Evolutionary conservation across 2,113 vertebrate species (phyloP), one percentile per base, ranked within the genome.

Genomic region (Chaetura pelagica): DNA sequence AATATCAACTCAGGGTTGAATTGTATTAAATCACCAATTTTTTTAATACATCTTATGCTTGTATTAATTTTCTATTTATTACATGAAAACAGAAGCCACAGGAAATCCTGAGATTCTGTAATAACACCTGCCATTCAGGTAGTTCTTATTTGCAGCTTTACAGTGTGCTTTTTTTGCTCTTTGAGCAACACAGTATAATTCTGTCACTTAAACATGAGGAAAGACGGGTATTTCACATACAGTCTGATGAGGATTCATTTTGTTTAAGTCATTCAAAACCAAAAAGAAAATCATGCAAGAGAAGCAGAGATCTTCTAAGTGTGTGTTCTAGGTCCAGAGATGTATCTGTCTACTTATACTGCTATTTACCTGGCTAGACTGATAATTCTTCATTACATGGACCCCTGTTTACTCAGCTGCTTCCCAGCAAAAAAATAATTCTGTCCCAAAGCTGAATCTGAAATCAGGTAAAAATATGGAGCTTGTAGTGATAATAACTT

Each of bases 361-460:
- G 51, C 1, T 78, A 22, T 74, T 63, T 59, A 69, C 89, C 77
- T 96, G 89, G 9, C 82, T 71, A 72, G 46, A 26, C 83, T 55
- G 59, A 71, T 42, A 87, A 83, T 76, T 93, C 84, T 22, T 74
- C 87, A 74, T 90, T 75, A 38, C 38, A 11, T 18, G 2, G 6
- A 40, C 5, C 23, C 32, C 42, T 80, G 78, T 87, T 85, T 91
- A 74, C 89, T 93, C 87, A 93, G 87, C 82, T 93, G 87, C 93
- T 95, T 55, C 93, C 90, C 76, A 90, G 81, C 32, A 90, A 44
- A 44, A 44, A 78, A 69, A 55, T 35, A 4, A 10, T 72, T 76
- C 59, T 74, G 52, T 74, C 57, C 64, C 61, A 90, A 55, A 81
- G 76, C 73, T 67, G 79, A 84, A 59, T 66, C 15, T 69, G 59